Conservation (phyloP, 30 jellyfish, hydroid and myxozoan genomes). For the Aurelia sp. region DNA sequence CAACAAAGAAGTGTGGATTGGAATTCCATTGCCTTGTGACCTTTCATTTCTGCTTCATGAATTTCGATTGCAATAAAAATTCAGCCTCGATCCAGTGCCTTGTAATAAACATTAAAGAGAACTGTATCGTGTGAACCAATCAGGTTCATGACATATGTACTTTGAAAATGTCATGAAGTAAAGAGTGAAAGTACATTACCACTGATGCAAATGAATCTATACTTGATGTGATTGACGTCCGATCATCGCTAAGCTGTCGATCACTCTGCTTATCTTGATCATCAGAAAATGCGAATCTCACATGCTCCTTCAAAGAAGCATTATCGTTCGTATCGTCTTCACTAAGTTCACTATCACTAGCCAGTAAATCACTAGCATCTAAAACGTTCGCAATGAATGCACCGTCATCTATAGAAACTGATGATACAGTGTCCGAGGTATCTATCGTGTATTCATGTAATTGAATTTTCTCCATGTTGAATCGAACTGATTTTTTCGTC, state of each 20-base stretch:
- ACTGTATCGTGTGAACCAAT: no score
- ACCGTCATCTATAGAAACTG: conserved; percentile 59
- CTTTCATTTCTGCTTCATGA: no score
- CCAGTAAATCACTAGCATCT: conserved; percentile 75
- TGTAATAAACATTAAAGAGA: no score
- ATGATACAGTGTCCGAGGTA: conserved; percentile 30
- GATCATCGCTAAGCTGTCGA: neutral
- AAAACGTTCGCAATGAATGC: conserved; percentile 67
- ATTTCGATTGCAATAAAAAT: no score
- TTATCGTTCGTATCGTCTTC: conserved; percentile 54
- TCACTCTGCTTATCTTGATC: neutral
- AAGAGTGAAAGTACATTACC: neutral
- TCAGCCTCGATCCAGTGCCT: no score
- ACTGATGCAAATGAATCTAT: conserved; percentile 28
- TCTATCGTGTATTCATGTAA: conserved; percentile 58
- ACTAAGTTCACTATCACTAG: conserved; percentile 74
- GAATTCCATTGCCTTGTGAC: no score
- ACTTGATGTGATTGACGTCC: conserved; percentile 16
- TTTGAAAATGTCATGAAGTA: no score
- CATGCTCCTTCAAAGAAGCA: conserved; percentile 16
- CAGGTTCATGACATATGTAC: no score
- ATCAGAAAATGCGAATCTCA: conserved; percentile 40
- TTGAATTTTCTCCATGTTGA: conserved; percentile 67
- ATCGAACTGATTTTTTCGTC: conserved; percentile 69
- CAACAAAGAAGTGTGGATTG: no score